Percentiles rank a stretch among this genome's conserved stretches.
phyloP scores from a whole-genome alignment of 2,113 vertebrate species.

The Steatornis caripensis region DNA sequence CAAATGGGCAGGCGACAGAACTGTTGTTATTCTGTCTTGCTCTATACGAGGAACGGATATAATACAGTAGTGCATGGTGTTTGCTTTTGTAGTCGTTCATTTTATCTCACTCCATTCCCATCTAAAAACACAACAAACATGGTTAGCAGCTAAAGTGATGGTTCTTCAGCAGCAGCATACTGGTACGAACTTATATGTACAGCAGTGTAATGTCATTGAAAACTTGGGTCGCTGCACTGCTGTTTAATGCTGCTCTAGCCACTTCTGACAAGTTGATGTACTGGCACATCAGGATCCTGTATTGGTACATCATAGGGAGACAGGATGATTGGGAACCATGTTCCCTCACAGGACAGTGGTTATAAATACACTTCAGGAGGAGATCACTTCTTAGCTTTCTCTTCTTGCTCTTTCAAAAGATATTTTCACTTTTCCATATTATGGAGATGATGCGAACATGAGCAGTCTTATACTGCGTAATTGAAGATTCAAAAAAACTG shows the following conservation, averaged over 20 bases:
- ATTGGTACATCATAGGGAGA: background rate
- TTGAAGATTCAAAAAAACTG: background rate
- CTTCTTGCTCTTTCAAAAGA: background rate
- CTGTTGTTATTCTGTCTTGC: background rate
- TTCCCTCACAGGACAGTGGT: background rate
- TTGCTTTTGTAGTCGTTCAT: background rate
- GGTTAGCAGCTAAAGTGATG: background rate
- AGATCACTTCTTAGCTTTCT: background rate
- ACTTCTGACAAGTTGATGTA: background rate
- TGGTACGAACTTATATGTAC: background rate
- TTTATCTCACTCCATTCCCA: background rate
- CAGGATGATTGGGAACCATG: background rate
- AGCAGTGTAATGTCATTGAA: background rate
- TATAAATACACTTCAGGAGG: background rate
- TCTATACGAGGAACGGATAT: accelerated
- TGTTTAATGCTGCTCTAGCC: background rate
- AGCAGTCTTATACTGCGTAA: background rate
- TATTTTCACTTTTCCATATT: background rate
- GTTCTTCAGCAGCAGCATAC: background rate
- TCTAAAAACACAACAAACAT: background rate
- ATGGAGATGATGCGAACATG: background rate
- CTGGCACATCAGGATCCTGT: background rate
- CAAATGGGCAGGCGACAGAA: background rate
- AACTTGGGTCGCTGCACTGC: background rate
- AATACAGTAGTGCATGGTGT: background rate